phyloP scores from a whole-genome alignment of 2,113 vertebrate genomes.

The Gopherus flavomarginatus region DNA sequence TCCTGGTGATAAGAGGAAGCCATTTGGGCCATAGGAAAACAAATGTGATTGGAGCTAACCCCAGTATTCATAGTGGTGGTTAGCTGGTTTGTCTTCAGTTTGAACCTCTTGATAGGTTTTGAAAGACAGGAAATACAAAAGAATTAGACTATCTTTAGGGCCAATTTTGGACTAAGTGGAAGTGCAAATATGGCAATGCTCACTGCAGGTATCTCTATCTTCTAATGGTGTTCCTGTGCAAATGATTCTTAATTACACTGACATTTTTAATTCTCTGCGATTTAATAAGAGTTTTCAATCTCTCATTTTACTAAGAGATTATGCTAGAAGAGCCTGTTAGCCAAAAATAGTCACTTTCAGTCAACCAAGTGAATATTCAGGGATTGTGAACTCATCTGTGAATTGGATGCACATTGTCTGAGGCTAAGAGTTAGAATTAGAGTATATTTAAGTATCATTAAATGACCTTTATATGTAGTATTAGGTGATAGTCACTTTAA shows the following conservation, averaged over 20 bases:
- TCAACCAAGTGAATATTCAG: constrained; percentile 18
- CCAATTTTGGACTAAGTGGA: background rate
- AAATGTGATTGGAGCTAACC: background rate
- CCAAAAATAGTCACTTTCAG: constrained; percentile 2
- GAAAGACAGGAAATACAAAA: background rate
- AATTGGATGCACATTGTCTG: constrained; percentile 24
- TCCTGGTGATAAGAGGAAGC: background rate
- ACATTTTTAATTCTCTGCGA: background rate
- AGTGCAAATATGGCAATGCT: background rate
- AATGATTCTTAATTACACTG: background rate
- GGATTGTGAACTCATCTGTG: background rate
- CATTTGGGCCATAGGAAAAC: background rate
- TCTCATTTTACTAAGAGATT: background rate
- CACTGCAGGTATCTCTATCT: background rate
- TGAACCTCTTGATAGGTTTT: background rate
- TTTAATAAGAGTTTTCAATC: background rate
- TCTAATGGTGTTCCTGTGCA: background rate
- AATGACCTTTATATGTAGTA: constrained; percentile 52
- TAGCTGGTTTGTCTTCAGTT: background rate
- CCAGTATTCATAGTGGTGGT: background rate
- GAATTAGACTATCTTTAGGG: background rate
- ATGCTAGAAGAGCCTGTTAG: background rate
- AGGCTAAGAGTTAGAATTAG: background rate
- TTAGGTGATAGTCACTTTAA: constrained; percentile 27
- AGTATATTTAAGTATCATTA: constrained; percentile 4